Conservation (phyloP, 2,888 invertebrate species). For the Drosophila fulvimacula region DNA sequence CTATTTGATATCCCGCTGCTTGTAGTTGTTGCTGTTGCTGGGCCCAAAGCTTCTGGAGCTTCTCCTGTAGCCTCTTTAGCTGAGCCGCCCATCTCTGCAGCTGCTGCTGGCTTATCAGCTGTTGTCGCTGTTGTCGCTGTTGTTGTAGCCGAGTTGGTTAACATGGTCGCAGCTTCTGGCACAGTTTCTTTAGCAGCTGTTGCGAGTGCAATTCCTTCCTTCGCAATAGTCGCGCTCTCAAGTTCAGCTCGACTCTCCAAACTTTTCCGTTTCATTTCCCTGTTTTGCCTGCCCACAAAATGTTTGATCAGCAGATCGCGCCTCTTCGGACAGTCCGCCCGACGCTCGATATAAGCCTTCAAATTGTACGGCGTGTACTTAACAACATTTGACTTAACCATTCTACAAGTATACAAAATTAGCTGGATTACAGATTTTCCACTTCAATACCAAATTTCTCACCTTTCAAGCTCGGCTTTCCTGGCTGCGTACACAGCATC, state of each 20-base stretch:
- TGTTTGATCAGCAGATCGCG: slow-evolving; percentile 19
- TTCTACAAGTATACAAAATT: slow-evolving; percentile 6
- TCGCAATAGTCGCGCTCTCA: not conserved
- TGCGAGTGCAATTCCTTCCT: too few relatives aligned
- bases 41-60: not conserved
- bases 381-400: slow-evolving; percentile 20
- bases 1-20: not conserved
- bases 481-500: slow-evolving; percentile 20
- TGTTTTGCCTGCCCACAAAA: not conserved
- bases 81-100: not conserved
- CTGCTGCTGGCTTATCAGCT: too few relatives aligned
- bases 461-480: slow-evolving; percentile 29
- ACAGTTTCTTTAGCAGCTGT: not conserved
- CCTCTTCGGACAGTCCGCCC: slow-evolving; percentile 6
- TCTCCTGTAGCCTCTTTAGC: not conserved
- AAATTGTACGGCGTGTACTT: slow-evolving; percentile 33
- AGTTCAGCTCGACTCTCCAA: too few relatives aligned
- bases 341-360: slow-evolving; percentile 18
- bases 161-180: not conserved
- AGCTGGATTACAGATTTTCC: not conserved
- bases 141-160: not conserved
- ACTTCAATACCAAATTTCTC: not conserved
- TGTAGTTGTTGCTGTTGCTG: not conserved
- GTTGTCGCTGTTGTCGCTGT: not conserved
- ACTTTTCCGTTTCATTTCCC: too few relatives aligned